Conservation (phyloP, 2,113 vertebrate species). For the Cebidichthys violaceus region DNA sequence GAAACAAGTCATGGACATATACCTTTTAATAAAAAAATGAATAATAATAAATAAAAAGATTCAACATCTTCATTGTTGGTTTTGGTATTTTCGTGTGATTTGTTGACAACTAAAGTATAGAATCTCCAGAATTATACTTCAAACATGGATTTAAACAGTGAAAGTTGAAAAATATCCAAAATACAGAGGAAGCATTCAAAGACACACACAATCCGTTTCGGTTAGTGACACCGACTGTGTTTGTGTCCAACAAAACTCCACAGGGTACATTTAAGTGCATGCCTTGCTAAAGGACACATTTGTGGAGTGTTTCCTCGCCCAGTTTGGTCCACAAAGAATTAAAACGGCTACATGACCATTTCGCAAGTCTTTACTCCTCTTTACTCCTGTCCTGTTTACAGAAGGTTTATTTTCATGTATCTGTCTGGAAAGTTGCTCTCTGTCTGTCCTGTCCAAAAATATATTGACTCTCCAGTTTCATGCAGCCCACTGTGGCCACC, state of each 20-base stretch:
- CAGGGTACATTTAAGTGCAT: not conserved
- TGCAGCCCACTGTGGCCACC: conserved; percentile 2
- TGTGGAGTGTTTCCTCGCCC: conserved; percentile 17
- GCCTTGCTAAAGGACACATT: not conserved
- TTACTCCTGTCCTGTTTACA: not conserved
- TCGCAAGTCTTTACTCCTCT: conserved; percentile 9
- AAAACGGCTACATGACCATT: conserved; percentile 25
- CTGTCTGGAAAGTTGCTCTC: conserved; percentile 15
- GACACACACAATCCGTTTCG: not conserved
- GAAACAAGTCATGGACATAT: no score
- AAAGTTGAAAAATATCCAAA: not conserved
- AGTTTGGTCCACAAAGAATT: conserved; percentile 31
- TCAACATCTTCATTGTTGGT: no score
- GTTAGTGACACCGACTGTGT: not conserved
- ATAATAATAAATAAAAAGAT: no score
- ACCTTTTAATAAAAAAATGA: no score
- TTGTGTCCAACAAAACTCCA: not conserved
- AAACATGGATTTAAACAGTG: not conserved
- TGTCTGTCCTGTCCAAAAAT: conserved; percentile 26
- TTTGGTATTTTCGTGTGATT: not conserved
- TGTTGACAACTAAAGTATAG: not conserved
- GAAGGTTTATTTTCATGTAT: conserved; percentile 38
- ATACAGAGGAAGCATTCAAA: no score
- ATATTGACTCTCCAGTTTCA: conserved; percentile 3
- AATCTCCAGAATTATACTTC: not conserved